Conservation (phyloP, 1,140 invertebrate genomes). For the Lineus longissimus region DNA sequence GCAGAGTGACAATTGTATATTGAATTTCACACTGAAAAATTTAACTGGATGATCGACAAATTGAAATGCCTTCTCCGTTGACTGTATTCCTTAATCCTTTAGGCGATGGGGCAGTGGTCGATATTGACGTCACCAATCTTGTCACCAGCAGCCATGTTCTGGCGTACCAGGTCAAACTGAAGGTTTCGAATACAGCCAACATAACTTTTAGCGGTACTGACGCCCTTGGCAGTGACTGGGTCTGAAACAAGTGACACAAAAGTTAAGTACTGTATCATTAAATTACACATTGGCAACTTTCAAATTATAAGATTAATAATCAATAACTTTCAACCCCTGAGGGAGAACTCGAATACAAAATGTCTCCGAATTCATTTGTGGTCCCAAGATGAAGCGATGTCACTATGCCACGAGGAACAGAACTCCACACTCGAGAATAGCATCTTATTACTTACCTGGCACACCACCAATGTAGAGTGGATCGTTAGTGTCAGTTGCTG, state of each 20-base stretch:
- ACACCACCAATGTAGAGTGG: conserved; percentile 88
- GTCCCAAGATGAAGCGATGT: neutral
- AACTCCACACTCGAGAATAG: too few relatives aligned
- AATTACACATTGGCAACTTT: too few relatives aligned
- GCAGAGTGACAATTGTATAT: too few relatives aligned
- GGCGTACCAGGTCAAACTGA: conserved; percentile 29
- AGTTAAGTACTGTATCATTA: neutral
- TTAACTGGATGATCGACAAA: too few relatives aligned
- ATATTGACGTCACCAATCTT: conserved; percentile 28
- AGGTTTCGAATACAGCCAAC: conserved; percentile 72
- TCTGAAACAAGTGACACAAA: conserved; percentile 24
- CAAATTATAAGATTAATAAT: too few relatives aligned
- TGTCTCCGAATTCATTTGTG: neutral
- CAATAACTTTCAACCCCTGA: neutral
- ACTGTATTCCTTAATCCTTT: conserved; percentile 19
- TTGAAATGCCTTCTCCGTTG: too few relatives aligned
- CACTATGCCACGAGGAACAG: neutral
- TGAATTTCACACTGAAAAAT: too few relatives aligned
- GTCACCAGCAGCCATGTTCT: conserved; percentile 27
- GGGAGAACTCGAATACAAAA: neutral
- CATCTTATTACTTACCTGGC: conserved; percentile 60
- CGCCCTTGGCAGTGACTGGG: conserved; percentile 52
- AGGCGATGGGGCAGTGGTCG: conserved; percentile 36
- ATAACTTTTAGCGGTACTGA: conserved; percentile 64
- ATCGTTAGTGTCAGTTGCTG: conserved; percentile 73